Percentiles rank a stretch among this genome's conserved stretches.
Conservation (phyloP, 2,888 invertebrate genomes). For the Sinelater perroti region DNA sequence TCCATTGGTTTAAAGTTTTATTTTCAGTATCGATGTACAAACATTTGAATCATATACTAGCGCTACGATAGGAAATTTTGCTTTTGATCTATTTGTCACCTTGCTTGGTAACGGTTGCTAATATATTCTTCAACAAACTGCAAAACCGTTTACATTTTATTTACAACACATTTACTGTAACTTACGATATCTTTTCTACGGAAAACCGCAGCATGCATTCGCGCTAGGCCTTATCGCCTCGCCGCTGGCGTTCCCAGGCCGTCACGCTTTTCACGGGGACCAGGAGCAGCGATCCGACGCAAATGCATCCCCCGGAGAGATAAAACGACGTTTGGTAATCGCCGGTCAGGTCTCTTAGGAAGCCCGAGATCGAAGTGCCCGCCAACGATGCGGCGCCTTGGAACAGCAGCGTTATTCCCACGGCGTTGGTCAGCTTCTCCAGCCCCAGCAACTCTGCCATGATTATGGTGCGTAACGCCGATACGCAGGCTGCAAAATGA, state of each 20-base stretch:
- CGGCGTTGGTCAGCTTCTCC: slow-evolving; percentile 43
- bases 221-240: too few species aligned
- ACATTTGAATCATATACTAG: too few species aligned
- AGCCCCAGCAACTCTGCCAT: slow-evolving; percentile 44
- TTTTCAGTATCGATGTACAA: too few species aligned
- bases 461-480: slow-evolving; percentile 88
- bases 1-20: too few species aligned
- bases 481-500: slow-evolving; percentile 80
- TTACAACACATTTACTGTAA: too few species aligned
- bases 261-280: slow-evolving; percentile 35
- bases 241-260: slow-evolving; percentile 23
- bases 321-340: slow-evolving; percentile 81
- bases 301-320: slow-evolving; percentile 70
- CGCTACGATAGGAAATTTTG: too few species aligned
- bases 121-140: too few species aligned
- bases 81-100: too few species aligned
- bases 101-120: too few species aligned
- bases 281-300: slow-evolving; percentile 36
- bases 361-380: slow-evolving; percentile 74
- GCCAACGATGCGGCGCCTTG: slow-evolving; percentile 41
- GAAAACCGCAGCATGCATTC: too few species aligned
- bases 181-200: too few species aligned
- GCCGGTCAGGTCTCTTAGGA: slow-evolving; percentile 72
- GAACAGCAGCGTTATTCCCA: slow-evolving; percentile 43
- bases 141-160: too few species aligned